Evolutionary conservation across 2,888 invertebrate genomes (phyloP).

Genomic region (Acronicta aceris): DNA sequence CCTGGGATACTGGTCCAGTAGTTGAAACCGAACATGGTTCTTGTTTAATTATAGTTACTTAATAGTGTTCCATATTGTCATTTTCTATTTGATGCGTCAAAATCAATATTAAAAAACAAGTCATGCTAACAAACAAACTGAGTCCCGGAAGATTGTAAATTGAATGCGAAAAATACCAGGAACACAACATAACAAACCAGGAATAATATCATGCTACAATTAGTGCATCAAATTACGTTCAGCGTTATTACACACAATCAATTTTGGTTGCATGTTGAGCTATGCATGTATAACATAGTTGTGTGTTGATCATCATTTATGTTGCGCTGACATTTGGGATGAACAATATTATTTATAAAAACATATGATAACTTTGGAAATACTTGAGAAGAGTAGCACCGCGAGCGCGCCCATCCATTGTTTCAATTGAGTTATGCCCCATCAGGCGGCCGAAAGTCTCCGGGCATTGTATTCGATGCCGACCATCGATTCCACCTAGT

Average conservation of each 20-base stretch:
- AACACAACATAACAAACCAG: too few relatives aligned
- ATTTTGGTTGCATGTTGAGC: neutral
- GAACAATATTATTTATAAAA: conserved; percentile 5
- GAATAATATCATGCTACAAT: neutral
- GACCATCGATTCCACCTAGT: conserved; percentile 59
- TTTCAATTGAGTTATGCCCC: conserved; percentile 78
- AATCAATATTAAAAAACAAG: too few relatives aligned
- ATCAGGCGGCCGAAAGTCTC: conserved; percentile 71
- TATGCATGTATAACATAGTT: too few relatives aligned
- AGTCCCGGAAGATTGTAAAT: neutral
- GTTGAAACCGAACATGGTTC: too few relatives aligned
- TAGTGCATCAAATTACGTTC: too few relatives aligned
- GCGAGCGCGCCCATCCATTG: conserved; percentile 81
- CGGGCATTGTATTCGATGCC: conserved; percentile 71
- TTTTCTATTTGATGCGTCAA: neutral
- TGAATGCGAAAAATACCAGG: too few relatives aligned
- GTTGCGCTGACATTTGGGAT: too few relatives aligned
- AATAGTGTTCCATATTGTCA: neutral
- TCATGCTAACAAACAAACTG: neutral
- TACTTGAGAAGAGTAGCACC: conserved; percentile 25
- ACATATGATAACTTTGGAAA: conserved; percentile 19
- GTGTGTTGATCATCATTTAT: too few relatives aligned
- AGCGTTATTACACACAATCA: neutral
- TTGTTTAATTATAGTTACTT: too few relatives aligned
- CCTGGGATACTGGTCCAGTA: too few relatives aligned